phyloP scores from a whole-genome alignment of 2,113 vertebrate species.

The Phylloscopus trochiloides region DNA sequence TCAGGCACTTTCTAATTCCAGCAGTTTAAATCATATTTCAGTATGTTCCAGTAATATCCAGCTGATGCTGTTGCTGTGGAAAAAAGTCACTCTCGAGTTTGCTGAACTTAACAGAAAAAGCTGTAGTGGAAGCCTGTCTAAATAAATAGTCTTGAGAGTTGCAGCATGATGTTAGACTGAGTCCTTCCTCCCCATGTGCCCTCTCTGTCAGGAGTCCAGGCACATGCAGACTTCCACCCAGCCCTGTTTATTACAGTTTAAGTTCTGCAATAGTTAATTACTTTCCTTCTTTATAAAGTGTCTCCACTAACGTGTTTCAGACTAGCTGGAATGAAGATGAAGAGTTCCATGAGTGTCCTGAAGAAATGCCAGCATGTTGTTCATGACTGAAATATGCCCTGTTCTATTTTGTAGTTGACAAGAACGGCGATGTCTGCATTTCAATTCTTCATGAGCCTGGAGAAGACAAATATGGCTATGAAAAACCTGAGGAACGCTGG shows the following conservation, averaged over 20 bases:
- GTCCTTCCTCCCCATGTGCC: background rate
- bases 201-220: background rate
- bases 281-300: background rate
- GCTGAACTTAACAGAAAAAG: background rate
- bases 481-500: constrained; percentile 99
- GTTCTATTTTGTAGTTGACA: constrained; percentile 86
- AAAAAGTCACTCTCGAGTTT: background rate
- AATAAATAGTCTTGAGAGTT: background rate
- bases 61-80: constrained; percentile 9
- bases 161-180: background rate
- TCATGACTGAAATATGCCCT: constrained; percentile 29
- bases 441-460: constrained; percentile 99
- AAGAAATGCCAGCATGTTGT: background rate
- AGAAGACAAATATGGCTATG: constrained; percentile 98
- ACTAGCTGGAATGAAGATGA: background rate
- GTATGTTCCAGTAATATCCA: background rate
- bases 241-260: background rate
- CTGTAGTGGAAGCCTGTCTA: background rate
- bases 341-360: background rate
- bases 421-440: constrained; percentile 99
- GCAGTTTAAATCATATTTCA: constrained; percentile 18
- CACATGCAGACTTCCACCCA: background rate
- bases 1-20: constrained; percentile 18
- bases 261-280: background rate
- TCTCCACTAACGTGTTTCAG: background rate